Conservation (phyloP, 2,888 invertebrate genomes). For the Hoplodrina ambigua region DNA sequence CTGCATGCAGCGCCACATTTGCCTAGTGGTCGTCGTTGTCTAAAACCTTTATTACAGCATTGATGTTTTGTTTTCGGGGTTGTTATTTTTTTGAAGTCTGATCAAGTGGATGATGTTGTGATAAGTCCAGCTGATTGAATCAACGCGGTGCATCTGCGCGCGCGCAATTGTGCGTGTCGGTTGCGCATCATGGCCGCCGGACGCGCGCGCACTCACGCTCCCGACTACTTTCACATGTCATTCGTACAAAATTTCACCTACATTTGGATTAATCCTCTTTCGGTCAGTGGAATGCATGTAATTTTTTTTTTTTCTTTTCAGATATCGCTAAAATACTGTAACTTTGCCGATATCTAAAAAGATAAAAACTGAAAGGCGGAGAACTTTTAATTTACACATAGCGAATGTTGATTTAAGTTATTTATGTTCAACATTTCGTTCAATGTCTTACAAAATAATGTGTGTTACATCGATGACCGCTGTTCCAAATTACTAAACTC, state of each 20-base stretch:
- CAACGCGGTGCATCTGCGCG: conserved; percentile 61
- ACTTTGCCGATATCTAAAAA: conserved; percentile 14
- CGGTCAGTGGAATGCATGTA: conserved; percentile 55
- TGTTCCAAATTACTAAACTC: conserved; percentile 16
- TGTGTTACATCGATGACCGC: conserved; percentile 27
- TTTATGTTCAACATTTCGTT: conserved; percentile 17
- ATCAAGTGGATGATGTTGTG: conserved; percentile 21
- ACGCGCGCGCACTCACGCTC: conserved; percentile 71
- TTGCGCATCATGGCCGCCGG: conserved; percentile 76
- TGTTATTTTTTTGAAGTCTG: conserved; percentile 24
- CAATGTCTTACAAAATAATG: conserved; percentile 32
- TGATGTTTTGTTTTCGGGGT: neutral
- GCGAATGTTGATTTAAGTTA: conserved; percentile 18
- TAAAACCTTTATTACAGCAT: neutral
- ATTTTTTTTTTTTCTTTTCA: neutral
- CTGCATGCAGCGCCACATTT: neutral
- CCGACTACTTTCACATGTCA: conserved; percentile 83
- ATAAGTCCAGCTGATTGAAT: conserved; percentile 60
- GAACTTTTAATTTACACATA: neutral
- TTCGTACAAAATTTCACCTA: conserved; percentile 80
- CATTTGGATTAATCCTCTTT: conserved; percentile 71
- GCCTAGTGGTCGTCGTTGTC: neutral
- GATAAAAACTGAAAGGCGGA: neutral
- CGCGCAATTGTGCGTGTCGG: conserved; percentile 77
- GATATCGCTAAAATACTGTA: neutral